These are phyloP conservation scores for Desmodus rotundus DNA, from an alignment of 2,113 vertebrate species.

Conservation along the genomic window DNA sequence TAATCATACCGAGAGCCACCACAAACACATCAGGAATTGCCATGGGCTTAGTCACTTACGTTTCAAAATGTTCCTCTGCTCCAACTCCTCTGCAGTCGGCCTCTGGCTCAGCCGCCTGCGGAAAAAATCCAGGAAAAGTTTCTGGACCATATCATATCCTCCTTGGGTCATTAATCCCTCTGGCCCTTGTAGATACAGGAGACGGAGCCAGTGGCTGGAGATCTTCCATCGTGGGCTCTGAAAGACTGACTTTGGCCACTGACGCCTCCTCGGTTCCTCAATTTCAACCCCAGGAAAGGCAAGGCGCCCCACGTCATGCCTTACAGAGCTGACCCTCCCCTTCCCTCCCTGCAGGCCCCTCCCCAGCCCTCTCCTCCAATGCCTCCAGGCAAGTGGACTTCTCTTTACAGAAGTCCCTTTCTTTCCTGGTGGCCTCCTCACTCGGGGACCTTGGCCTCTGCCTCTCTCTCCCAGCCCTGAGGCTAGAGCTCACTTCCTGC, in stretches of 20 bases:
- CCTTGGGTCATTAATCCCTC: constrained; percentile 54
- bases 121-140: constrained; percentile 85
- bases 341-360: constrained; percentile 53
- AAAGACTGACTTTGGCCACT: constrained; percentile 37
- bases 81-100: constrained; percentile 96
- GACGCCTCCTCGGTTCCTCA: constrained; percentile 73
- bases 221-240: constrained; percentile 74
- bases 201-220: constrained; percentile 32
- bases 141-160: constrained; percentile 85
- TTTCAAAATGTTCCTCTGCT: constrained; percentile 99
- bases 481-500: constrained; percentile 16
- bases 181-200: constrained; percentile 43
- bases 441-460: constrained; percentile 55
- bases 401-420: constrained; percentile 81
- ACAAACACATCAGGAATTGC: background rate
- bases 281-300: constrained; percentile 68
- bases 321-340: constrained; percentile 64
- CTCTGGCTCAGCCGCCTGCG: constrained; percentile 97
- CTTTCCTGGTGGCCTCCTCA: constrained; percentile 70
- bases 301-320: constrained; percentile 63
- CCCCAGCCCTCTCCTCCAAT: background rate
- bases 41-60: constrained; percentile 86
- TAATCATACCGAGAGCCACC: background rate
- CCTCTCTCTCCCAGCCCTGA: constrained; percentile 28
- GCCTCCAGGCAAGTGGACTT: constrained; percentile 71